Base-by-base conservation (phyloP, 2,888 invertebrate genomes). In the Cryptus armator region DNA sequence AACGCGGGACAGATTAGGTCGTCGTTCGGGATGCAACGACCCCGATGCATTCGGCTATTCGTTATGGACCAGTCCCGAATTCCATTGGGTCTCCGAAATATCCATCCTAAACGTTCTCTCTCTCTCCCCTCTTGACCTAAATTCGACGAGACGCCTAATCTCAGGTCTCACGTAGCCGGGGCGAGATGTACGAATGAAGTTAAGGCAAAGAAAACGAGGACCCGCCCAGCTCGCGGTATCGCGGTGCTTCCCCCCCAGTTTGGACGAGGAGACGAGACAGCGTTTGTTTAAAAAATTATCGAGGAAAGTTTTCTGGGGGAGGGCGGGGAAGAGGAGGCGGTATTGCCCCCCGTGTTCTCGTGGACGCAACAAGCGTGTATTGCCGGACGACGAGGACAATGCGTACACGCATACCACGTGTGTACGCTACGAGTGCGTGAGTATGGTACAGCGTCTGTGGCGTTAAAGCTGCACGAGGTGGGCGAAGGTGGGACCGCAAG, bases 261-360 rank as follows among this genome's bases (percentile, higher is more conserved):
- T 32, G 5, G 29, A 75, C 72, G 83, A 24, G 66, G 71, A 72
- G 56, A 66, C 72, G 67, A 72, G 70, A 83, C 62, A 16, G 59
- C 84, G 91, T 92, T 93, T 93, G 93, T 93, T 93, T 92, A 93
- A 93, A 93, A 92, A 93, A 93, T 92, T 92, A 93, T 91, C 92
- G 91, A 92, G 89, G 92, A 93, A 92, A 93, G 93, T 91, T 90
- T 86, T 86, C 81, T 24, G 24, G 24, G 85, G 83, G 86, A 89
- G 88, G 88, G 89, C 12, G 62, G 24, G 89, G 87, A 70, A 80
- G 76, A 71, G 70, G 71, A 77, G 71, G 76, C 76, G 70, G 53
- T 68, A 68, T 37, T 37, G 37, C 37, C 37, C 37, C 67, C 44
- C 62, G 62, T 56, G 44, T 72, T 24, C 76, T 62, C 29, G 74